Conservation (phyloP, 1,140 invertebrate species). For the Limonius californicus region DNA sequence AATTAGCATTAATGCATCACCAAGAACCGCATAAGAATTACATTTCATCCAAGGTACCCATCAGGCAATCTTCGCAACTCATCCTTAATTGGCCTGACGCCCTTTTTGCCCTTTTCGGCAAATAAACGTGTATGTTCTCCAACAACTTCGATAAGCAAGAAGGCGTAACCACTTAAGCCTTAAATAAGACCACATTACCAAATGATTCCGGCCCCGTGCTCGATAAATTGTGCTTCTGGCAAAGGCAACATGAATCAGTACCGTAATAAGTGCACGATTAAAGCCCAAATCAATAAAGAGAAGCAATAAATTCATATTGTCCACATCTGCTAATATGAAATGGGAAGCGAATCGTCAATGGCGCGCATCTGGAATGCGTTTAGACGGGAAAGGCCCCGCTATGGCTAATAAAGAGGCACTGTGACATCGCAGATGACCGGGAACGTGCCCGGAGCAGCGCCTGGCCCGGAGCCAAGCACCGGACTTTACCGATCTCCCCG, state of each 20-base stretch:
- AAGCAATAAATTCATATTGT: neutral
- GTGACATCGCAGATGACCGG: conserved; percentile 38
- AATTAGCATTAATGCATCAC: too few species aligned
- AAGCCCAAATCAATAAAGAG: neutral
- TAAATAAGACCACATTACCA: neutral
- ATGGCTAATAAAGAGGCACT: conserved; percentile 43
- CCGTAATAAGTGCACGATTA: neutral
- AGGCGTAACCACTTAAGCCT: neutral
- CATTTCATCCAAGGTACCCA: too few species aligned
- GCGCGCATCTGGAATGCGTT: conserved; percentile 36
- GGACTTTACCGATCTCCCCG: conserved; percentile 24
- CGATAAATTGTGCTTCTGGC: neutral
- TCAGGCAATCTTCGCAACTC: too few species aligned
- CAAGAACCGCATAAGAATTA: too few species aligned
- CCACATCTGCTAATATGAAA: conserved; percentile 24
- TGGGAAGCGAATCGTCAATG: conserved; percentile 25
- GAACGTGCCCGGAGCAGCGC: conserved; percentile 34
- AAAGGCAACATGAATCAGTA: neutral
- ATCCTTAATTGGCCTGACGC: too few species aligned
- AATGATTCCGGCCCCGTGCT: neutral
- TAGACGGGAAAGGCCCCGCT: conserved; percentile 33
- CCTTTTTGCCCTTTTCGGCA: too few species aligned
- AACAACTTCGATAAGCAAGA: too few species aligned
- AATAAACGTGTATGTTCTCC: too few species aligned
- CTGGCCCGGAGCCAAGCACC: conserved; percentile 30